Conservation (phyloP, 2,797 vertebrate genomes). For the Enteromius radiatus region DNA sequence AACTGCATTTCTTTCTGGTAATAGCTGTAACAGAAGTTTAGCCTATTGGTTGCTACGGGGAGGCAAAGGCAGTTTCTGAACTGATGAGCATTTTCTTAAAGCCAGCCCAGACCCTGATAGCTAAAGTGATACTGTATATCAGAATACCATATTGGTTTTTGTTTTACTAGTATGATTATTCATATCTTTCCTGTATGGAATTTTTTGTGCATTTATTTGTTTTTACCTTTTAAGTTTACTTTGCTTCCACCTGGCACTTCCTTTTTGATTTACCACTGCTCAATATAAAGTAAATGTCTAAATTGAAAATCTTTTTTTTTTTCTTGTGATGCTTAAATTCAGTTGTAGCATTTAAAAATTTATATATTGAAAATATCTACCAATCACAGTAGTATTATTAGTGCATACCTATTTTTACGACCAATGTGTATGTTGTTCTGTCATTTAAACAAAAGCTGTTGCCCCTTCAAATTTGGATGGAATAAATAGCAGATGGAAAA, state of each 20-base stretch:
- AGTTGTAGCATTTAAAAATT: not conserved
- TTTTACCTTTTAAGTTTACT: not conserved
- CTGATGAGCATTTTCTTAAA: constrained; percentile 6
- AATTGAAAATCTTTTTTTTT: not conserved
- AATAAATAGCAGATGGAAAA: not conserved
- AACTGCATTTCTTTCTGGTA: not conserved
- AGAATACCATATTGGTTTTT: not conserved
- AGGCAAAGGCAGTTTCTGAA: constrained; percentile 22
- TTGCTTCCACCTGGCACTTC: not conserved
- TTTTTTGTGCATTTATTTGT: not conserved
- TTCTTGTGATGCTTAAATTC: not conserved
- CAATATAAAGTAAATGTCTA: not conserved
- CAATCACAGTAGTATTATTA: not conserved
- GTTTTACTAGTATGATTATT: not conserved
- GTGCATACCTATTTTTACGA: not conserved
- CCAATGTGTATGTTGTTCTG: not conserved
- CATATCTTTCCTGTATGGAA: not conserved
- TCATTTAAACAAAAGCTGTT: not conserved
- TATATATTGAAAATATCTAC: not conserved
- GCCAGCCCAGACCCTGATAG: not conserved
- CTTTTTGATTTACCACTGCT: not conserved
- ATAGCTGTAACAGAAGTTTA: not conserved
- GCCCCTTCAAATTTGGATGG: not conserved
- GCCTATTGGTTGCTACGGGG: not conserved
- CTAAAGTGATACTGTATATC: not conserved